Evolutionary conservation across 1,140 invertebrate genomes (phyloP).

Genomic region (Drosophila ogumai): DNA sequence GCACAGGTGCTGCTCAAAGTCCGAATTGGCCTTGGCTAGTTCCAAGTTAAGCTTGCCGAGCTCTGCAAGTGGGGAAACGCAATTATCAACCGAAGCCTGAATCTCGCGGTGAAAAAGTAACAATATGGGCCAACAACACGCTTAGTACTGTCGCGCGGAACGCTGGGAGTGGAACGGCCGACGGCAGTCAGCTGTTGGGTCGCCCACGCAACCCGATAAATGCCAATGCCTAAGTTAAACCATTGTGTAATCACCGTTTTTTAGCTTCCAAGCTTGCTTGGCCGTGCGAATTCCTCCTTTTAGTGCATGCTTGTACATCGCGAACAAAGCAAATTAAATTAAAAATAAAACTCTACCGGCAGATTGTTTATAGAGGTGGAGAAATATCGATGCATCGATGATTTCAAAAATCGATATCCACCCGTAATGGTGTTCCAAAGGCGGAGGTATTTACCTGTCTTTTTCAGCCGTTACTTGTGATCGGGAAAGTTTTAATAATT

Average conservation of each 20-base stretch:
- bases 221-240: constrained; percentile 38
- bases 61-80: constrained; percentile 60
- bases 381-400: no score
- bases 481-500: neutral
- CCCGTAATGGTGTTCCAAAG: no score
- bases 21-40: constrained; percentile 75
- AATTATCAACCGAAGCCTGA: constrained; percentile 12
- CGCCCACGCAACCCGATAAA: constrained; percentile 11
- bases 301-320: constrained; percentile 78
- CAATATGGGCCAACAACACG: constrained; percentile 59
- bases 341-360: constrained; percentile 18
- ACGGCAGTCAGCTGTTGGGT: constrained; percentile 53
- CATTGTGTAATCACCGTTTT: constrained; percentile 68
- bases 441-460: constrained; percentile 12
- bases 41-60: constrained; percentile 78
- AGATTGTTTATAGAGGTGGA: neutral
- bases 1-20: constrained; percentile 81
- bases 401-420: neutral
- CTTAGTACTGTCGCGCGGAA: constrained; percentile 50
- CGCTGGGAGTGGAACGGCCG: constrained; percentile 34
- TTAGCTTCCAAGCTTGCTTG: constrained; percentile 78
- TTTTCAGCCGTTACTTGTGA: constrained; percentile 15
- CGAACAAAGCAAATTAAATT: constrained; percentile 22
- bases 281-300: constrained; percentile 75
- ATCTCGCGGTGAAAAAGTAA: constrained; percentile 28